Conservation (phyloP, 2,888 invertebrate genomes). For the Synanthedon vespiformis region DNA sequence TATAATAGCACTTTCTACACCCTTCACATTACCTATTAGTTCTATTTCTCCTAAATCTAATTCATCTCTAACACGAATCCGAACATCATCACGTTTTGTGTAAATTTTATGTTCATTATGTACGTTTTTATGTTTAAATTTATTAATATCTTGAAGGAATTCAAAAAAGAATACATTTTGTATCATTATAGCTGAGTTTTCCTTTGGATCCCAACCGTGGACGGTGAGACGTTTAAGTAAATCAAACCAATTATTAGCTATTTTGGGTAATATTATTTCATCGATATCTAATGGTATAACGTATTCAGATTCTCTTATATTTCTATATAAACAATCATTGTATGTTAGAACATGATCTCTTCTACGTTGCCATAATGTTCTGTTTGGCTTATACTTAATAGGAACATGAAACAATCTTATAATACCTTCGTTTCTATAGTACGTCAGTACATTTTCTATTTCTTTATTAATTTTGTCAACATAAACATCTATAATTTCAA, state of each 20-base stretch:
- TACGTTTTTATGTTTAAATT: slow-evolving; percentile 22
- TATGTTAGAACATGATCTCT: slow-evolving; percentile 81
- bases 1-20: slow-evolving; percentile 32
- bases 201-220: slow-evolving; percentile 50
- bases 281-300: slow-evolving; percentile 80
- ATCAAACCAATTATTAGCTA: slow-evolving; percentile 68
- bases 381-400: slow-evolving; percentile 50
- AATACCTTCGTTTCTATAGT: slow-evolving; percentile 64
- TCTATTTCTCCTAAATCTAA: slow-evolving; percentile 40
- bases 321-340: slow-evolving; percentile 83
- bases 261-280: slow-evolving; percentile 78
- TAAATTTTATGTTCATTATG: slow-evolving; percentile 33
- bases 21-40: slow-evolving; percentile 32
- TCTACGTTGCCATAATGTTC: slow-evolving; percentile 73
- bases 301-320: slow-evolving; percentile 73
- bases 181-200: slow-evolving; percentile 72
- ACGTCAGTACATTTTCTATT: slow-evolving; percentile 64
- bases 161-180: slow-evolving; percentile 79
- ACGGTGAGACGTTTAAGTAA: slow-evolving; percentile 59
- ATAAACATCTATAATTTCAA: slow-evolving; percentile 75
- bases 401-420: slow-evolving; percentile 65
- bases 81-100: slow-evolving; percentile 51
- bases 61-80: slow-evolving; percentile 28
- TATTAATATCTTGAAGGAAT: slow-evolving; percentile 45
- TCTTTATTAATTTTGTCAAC: slow-evolving; percentile 70